phyloP scores from a whole-genome alignment of 2,888 invertebrate genomes.

The Temnothorax unifasciatus region DNA sequence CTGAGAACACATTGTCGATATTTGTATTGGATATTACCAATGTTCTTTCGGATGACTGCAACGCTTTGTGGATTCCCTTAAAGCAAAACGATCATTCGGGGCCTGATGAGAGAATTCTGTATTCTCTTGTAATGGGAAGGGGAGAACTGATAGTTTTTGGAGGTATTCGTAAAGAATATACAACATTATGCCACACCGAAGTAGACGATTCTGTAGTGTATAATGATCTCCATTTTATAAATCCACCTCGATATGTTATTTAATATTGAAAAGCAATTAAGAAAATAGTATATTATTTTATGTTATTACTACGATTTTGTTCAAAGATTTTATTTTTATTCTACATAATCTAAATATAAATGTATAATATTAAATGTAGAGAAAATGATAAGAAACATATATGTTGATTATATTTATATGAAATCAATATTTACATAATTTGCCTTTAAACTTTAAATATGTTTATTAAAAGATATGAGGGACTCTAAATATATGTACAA shows the following conservation, averaged over 20 bases:
- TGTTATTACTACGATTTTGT: background rate
- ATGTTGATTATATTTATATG: background rate
- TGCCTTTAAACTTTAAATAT: slow-evolving; percentile 6
- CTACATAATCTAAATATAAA: background rate
- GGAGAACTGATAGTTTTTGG: slow-evolving; percentile 98
- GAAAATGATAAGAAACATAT: background rate
- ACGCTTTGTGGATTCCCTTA: slow-evolving; percentile 91
- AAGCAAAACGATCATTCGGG: slow-evolving; percentile 90
- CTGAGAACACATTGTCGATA: slow-evolving; percentile 92
- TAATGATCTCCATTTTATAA: slow-evolving; percentile 85
- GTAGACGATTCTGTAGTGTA: slow-evolving; percentile 83
- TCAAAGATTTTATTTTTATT: slow-evolving; percentile 16
- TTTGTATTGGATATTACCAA: slow-evolving; percentile 95
- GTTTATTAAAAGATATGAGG: background rate
- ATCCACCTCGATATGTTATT: slow-evolving; percentile 83
- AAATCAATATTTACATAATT: slow-evolving; percentile 9
- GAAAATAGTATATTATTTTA: slow-evolving; percentile 82
- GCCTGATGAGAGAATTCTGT: slow-evolving; percentile 96
- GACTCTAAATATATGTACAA: background rate
- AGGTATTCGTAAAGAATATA: slow-evolving; percentile 95
- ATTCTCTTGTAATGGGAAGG: slow-evolving; percentile 95
- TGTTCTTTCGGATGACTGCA: slow-evolving; percentile 89
- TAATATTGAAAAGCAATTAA: slow-evolving; percentile 72
- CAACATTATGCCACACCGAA: slow-evolving; percentile 86
- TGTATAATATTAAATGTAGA: background rate